A percentile compares a stretch with the other conserved stretches of the same genome.
Conservation (phyloP, 1,140 invertebrate genomes). For the Pantala flavescens region DNA sequence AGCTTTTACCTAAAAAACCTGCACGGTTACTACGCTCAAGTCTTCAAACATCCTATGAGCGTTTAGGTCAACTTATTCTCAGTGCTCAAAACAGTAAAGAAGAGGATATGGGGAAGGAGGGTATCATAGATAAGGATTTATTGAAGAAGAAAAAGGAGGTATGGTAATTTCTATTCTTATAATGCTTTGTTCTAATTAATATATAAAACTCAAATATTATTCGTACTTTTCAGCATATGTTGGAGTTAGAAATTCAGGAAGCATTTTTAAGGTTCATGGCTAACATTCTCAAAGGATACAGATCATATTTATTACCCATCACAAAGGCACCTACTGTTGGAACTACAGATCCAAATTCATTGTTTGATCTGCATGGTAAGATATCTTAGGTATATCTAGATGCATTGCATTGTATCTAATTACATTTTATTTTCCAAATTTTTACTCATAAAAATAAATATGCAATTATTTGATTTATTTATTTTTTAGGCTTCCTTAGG, state of each 20-base stretch:
- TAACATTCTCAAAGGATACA: slow-evolving; percentile 82
- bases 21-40: slow-evolving; percentile 54
- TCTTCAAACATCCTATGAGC: slow-evolving; percentile 50
- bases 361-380: slow-evolving; percentile 89
- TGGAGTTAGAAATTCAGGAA: slow-evolving; percentile 93
- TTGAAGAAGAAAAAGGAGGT: slow-evolving; percentile 59
- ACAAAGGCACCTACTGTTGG: slow-evolving; percentile 86
- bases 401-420: no score
- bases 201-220: slow-evolving; percentile 11
- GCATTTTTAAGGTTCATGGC: slow-evolving; percentile 96
- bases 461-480: no score
- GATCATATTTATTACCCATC: slow-evolving; percentile 82
- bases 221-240: slow-evolving; percentile 46
- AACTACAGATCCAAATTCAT: slow-evolving; percentile 85
- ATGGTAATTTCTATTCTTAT: slow-evolving; percentile 13
- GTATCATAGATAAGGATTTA: slow-evolving; percentile 57
- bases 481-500: slow-evolving; percentile 43
- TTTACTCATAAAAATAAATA: no score
- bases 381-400: slow-evolving; percentile 32
- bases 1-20: slow-evolving; percentile 82
- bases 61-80: slow-evolving; percentile 35
- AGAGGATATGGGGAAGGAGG: slow-evolving; percentile 33
- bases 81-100: slow-evolving; percentile 26
- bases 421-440: neutral
- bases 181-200: neutral